phyloP scores from a whole-genome alignment of 2,113 vertebrate genomes.

The Ibidorhyncha struthersii region DNA sequence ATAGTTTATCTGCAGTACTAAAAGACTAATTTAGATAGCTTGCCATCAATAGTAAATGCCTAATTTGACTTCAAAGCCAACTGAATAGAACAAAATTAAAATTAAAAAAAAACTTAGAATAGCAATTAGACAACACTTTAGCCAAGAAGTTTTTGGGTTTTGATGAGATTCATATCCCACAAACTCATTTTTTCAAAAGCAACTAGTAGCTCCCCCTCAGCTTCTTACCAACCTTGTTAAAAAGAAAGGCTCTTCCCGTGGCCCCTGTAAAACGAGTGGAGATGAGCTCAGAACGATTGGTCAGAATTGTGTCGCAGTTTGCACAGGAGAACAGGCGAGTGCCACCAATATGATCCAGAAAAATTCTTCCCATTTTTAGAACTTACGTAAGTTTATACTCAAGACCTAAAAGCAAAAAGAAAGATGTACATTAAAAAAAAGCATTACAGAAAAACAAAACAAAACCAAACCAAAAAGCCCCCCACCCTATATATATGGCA shows the following conservation, averaged over 20 bases:
- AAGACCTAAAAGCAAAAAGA: slow-evolving; percentile 68
- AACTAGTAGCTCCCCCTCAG: neutral
- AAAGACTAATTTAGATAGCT: no score
- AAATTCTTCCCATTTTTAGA: slow-evolving; percentile 92
- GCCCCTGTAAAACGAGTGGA: slow-evolving; percentile 97
- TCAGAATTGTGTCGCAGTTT: slow-evolving; percentile 97
- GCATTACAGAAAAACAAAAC: neutral
- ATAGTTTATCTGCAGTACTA: no score
- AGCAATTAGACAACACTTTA: neutral
- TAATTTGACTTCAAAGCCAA: neutral
- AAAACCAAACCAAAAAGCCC: neutral
- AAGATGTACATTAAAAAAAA: neutral
- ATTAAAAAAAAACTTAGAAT: neutral
- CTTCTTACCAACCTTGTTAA: slow-evolving; percentile 89
- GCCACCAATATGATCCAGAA: slow-evolving; percentile 96
- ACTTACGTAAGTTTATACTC: neutral
- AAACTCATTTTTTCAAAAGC: neutral
- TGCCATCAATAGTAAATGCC: neutral
- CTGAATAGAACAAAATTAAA: neutral
- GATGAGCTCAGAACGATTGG: slow-evolving; percentile 96
- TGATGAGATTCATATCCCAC: neutral
- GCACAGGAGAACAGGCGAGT: slow-evolving; percentile 98
- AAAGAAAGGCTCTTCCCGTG: slow-evolving; percentile 95
- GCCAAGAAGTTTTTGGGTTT: neutral
- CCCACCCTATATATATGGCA: neutral